A percentile compares a stretch with the other conserved stretches of the same genome.
phyloP scores from a whole-genome alignment of 2,888 invertebrate genomes.

The Sipha maydis region DNA sequence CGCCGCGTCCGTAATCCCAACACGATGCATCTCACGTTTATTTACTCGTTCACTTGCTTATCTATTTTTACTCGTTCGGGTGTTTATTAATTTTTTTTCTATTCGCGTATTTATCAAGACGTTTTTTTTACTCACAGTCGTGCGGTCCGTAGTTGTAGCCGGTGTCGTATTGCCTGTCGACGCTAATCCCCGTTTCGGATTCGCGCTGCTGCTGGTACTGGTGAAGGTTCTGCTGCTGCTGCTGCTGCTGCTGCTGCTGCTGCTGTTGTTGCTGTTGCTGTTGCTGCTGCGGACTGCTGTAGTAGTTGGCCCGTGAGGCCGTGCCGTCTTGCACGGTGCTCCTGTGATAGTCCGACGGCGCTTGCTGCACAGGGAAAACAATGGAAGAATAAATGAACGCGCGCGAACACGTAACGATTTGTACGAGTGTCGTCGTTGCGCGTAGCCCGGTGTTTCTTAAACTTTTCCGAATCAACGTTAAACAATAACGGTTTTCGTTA shows the following conservation, averaged over 20 bases:
- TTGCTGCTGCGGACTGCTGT: background rate
- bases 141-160: conserved; percentile 16
- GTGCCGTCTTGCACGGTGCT: background rate
- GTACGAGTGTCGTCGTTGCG: no score
- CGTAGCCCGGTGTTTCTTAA: no score
- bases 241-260: background rate
- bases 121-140: conserved; percentile 21
- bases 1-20: no score
- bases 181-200: conserved; percentile 36
- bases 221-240: background rate
- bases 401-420: no score
- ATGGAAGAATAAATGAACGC: background rate
- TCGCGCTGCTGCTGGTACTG: background rate
- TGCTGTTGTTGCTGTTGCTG: background rate
- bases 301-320: background rate
- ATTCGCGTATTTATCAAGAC: no score
- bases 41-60: no score
- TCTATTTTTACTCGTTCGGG: no score
- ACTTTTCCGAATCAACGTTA: no score
- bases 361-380: background rate
- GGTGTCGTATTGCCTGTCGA: conserved; percentile 36
- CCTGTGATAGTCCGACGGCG: conserved; percentile 3
- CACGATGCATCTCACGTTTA: background rate
- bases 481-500: no score
- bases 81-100: no score